phyloP scores from a whole-genome alignment of 2,888 invertebrate species.

The Abscondita cerata region DNA sequence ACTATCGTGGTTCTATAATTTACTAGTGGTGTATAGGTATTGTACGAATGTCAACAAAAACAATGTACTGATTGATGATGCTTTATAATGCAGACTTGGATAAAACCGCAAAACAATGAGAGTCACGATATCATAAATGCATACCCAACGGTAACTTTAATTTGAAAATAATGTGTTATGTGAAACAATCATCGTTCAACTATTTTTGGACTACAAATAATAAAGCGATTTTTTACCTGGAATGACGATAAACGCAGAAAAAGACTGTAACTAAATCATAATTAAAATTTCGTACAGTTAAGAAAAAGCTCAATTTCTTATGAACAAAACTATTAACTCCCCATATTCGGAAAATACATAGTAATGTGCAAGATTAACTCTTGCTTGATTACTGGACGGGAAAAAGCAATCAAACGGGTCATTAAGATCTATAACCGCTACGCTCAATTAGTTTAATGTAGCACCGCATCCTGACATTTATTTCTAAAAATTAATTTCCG shows the following conservation, averaged over 20 bases:
- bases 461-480: neutral
- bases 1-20: too few species aligned
- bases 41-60: constrained; percentile 5
- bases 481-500: neutral
- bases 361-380: neutral
- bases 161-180: constrained; percentile 20
- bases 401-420: constrained; percentile 1
- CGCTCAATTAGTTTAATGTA: neutral
- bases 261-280: neutral
- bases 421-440: neutral
- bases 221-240: neutral
- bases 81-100: constrained; percentile 12
- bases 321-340: neutral
- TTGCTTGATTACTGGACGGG: neutral
- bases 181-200: constrained; percentile 2
- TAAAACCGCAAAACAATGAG: constrained; percentile 21
- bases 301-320: neutral
- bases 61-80: constrained; percentile 11
- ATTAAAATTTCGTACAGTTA: neutral
- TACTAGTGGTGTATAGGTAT: neutral
- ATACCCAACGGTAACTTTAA: constrained; percentile 24
- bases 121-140: constrained; percentile 22
- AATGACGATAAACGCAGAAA: neutral
- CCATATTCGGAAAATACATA: too few species aligned
- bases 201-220: constrained; percentile 5